Conservation (phyloP, 2,797 vertebrate species). For the Anniella stebbinsi region DNA sequence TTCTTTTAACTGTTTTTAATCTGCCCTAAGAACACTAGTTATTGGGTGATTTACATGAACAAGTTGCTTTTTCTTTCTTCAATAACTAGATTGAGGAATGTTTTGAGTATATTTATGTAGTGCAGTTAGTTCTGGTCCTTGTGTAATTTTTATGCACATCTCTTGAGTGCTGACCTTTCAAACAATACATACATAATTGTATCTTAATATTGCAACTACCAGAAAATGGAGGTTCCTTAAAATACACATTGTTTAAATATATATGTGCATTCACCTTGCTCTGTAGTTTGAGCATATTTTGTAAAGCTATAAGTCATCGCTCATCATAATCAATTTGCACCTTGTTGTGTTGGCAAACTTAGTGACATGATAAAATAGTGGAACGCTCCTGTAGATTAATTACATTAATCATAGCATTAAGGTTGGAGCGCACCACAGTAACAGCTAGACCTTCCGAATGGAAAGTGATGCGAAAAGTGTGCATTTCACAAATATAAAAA, state of each 20-base stretch:
- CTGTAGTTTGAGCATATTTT: conserved; percentile 62
- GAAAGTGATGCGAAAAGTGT: conserved; percentile 47
- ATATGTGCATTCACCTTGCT: background rate
- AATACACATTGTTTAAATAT: background rate
- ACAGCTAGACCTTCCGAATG: conserved; percentile 53
- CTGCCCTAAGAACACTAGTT: no score
- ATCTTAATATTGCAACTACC: background rate
- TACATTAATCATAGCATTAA: conserved; percentile 55
- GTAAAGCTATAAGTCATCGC: conserved; percentile 68
- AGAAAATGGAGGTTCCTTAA: background rate
- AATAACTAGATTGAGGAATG: background rate
- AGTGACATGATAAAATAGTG: conserved; percentile 63
- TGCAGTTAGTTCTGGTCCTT: background rate
- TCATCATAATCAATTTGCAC: conserved; percentile 60
- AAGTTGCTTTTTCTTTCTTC: background rate
- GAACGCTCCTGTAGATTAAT: conserved; percentile 69
- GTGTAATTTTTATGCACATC: background rate
- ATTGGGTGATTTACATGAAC: no score
- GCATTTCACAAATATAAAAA: conserved; percentile 55
- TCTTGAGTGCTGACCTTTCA: background rate
- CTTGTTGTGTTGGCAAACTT: conserved; percentile 67
- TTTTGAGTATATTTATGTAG: background rate
- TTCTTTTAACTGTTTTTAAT: no score
- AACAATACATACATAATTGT: background rate
- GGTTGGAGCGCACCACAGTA: conserved; percentile 60